Evolutionary conservation across 2,888 invertebrate species (phyloP).

Genomic region (Petrolisthes cinctipes): DNA sequence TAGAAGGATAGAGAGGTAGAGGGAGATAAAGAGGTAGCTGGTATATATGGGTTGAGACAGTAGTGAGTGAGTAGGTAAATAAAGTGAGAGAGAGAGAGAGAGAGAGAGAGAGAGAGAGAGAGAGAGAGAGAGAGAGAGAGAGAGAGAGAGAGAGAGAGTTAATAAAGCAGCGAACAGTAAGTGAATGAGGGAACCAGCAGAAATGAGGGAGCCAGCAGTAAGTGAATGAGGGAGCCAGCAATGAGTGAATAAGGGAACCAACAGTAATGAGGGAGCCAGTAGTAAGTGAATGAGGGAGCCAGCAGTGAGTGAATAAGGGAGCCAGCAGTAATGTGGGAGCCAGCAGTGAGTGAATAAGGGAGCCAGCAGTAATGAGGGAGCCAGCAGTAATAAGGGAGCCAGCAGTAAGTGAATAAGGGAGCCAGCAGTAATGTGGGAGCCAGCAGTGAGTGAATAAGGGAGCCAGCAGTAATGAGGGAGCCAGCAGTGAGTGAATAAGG

Average conservation of each 20-base stretch:
- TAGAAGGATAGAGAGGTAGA: background rate
- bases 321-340: background rate
- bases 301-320: background rate
- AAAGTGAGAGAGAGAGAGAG: background rate
- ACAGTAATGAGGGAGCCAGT: too few species aligned
- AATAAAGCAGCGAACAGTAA: too few species aligned
- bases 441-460: too few species aligned
- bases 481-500: background rate
- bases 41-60: background rate
- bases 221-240: background rate
- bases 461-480: too few species aligned
- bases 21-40: background rate
- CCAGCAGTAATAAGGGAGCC: background rate
- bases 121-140: slow-evolving; percentile 2
- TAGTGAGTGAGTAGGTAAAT: background rate
- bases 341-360: background rate
- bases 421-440: too few species aligned
- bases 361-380: background rate
- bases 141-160: background rate
- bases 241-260: background rate
- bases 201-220: background rate
- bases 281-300: background rate
- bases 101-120: background rate
- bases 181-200: background rate
- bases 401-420: background rate